Percentiles rank a stretch among this genome's conserved stretches.
These are phyloP conservation scores for Lagocephalus sceleratus DNA, from an alignment of 2,797 vertebrate genomes.

Conservation along the genomic window DNA sequence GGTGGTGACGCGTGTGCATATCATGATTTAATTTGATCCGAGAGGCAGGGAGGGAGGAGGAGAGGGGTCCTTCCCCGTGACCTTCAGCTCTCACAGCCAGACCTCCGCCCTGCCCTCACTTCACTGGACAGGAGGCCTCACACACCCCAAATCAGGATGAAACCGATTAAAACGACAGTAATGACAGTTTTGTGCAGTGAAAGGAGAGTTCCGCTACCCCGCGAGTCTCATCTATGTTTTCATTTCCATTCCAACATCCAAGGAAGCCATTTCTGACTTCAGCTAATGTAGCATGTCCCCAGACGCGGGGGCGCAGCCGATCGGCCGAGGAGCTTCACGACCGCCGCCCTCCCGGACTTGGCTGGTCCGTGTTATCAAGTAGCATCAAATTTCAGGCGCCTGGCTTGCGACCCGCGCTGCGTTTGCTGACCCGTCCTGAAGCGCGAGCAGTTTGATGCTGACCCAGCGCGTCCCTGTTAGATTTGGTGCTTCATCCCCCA, in stretches of 20 bases:
- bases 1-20: constrained; percentile 28
- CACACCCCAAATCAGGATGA: no score
- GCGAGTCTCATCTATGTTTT: neutral
- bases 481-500: constrained; percentile 10
- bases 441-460: constrained; percentile 29
- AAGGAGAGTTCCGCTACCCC: no score
- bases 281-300: constrained; percentile 56
- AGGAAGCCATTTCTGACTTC: constrained; percentile 35
- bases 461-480: constrained; percentile 16
- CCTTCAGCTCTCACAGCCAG: neutral
- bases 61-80: neutral
- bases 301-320: constrained; percentile 23
- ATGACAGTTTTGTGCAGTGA: no score
- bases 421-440: constrained; percentile 24
- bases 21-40: constrained; percentile 49
- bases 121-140: no score
- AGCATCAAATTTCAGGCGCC: constrained; percentile 58
- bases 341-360: constrained; percentile 10
- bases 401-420: constrained; percentile 43
- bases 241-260: neutral
- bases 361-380: constrained; percentile 24
- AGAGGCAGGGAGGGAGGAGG: constrained; percentile 34
- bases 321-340: constrained; percentile 24
- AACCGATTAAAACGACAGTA: no score
- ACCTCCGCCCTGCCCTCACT: no score